A percentile compares a stretch with the other conserved stretches of the same genome.
Conservation (phyloP, 64 coral and sea anemone species). For the Exaiptasia diaphana region DNA sequence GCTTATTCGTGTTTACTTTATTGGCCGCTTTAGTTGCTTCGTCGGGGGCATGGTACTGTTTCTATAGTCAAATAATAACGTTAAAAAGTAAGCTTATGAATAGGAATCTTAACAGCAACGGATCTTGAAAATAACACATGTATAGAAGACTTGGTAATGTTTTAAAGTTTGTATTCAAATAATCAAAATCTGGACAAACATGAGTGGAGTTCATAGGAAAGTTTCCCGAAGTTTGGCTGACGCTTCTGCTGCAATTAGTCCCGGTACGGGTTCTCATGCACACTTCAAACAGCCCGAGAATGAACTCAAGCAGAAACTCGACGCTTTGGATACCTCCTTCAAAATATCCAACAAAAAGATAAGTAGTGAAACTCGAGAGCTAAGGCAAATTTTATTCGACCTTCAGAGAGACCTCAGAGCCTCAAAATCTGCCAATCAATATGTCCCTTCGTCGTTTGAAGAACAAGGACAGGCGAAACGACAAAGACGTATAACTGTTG, state of each 20-base stretch:
- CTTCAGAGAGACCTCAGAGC: conserved; percentile 54
- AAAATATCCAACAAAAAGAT: conserved; percentile 72
- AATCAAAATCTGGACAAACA: no score
- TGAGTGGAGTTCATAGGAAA: conserved; percentile 43
- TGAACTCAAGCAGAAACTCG: conserved; percentile 68
- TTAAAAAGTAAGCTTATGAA: no score
- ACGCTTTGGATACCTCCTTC: conserved; percentile 76
- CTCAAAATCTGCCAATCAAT: conserved; percentile 31
- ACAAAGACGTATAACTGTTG: conserved; percentile 25
- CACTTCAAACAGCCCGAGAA: conserved; percentile 51
- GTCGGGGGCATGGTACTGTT: no score
- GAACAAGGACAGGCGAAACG: conserved; percentile 12
- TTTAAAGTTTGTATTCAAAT: no score
- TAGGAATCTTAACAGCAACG: no score
- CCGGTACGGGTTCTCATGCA: not conserved
- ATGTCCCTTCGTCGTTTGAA: conserved; percentile 58
- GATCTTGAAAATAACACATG: no score
- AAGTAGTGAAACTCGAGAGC: conserved; percentile 58
- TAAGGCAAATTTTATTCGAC: conserved; percentile 63
- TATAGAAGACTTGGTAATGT: no score
- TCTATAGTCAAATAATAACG: no score
- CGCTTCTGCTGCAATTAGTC: not conserved
- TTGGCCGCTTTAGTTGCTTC: no score
- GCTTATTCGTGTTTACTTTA: no score
- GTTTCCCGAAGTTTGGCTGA: conserved; percentile 16